phyloP scores from a whole-genome alignment of 1,140 invertebrate species.

The Euglossa dilemma region DNA sequence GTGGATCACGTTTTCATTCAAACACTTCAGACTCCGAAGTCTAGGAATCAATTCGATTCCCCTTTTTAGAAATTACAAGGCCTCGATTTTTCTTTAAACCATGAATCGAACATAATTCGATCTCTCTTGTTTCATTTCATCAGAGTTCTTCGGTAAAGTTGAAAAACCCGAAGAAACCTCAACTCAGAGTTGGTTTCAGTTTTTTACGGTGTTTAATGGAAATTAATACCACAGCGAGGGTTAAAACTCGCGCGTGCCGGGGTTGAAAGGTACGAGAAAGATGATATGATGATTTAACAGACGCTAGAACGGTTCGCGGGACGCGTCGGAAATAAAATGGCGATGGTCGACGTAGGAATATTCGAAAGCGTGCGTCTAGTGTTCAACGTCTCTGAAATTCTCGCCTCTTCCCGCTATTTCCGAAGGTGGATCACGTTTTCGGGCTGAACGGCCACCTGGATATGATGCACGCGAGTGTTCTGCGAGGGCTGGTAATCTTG shows the following conservation, averaged over 20 bases:
- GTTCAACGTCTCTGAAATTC: not conserved
- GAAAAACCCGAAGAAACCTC: too few relatives aligned
- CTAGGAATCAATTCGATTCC: too few relatives aligned
- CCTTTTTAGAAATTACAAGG: not conserved
- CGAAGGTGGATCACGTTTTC: conserved; percentile 27
- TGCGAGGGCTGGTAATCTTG: conserved; percentile 17
- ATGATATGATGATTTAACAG: conserved; percentile 69
- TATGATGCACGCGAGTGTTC: conserved; percentile 24
- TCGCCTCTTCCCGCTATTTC: conserved; percentile 10
- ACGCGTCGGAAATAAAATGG: conserved; percentile 26
- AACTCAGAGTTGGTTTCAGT: conserved; percentile 1
- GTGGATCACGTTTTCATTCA: too few relatives aligned
- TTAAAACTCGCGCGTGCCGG: conserved; percentile 4
- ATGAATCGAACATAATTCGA: too few relatives aligned
- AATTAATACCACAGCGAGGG: conserved; percentile 64
- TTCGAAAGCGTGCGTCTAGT: conserved; percentile 26
- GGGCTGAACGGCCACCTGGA: not conserved
- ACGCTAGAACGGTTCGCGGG: not conserved
- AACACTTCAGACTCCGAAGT: not conserved
- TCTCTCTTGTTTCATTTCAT: too few relatives aligned
- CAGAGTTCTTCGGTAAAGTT: too few relatives aligned
- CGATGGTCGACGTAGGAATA: conserved; percentile 53
- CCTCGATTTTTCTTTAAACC: too few relatives aligned
- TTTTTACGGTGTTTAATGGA: conserved; percentile 66
- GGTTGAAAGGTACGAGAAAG: conserved; percentile 26